These are phyloP conservation scores for Rhincodon typus DNA, from an alignment of 2,797 vertebrate genomes.

Conservation along the genomic window DNA sequence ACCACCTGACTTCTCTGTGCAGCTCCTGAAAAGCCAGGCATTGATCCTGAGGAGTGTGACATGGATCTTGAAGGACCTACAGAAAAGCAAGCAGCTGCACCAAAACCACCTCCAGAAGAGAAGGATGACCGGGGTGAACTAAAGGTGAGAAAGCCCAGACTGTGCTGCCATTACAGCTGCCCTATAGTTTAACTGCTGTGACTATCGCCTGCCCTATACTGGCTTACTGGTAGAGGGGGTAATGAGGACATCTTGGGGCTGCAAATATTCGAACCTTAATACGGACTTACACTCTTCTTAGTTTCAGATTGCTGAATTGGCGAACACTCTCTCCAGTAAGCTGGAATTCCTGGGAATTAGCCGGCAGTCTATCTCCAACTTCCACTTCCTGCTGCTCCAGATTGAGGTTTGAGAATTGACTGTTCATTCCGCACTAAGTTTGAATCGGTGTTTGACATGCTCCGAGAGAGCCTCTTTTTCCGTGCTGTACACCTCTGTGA, in stretches of 20 bases:
- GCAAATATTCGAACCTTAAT: not conserved
- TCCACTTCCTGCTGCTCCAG: slow-evolving; percentile 92
- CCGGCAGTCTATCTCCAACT: slow-evolving; percentile 94
- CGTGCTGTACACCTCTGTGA: too few species aligned
- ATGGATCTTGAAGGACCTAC: slow-evolving; percentile 2
- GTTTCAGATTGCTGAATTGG: slow-evolving; percentile 99
- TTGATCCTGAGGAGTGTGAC: not conserved
- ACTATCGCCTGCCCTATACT: not conserved
- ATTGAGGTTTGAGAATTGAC: slow-evolving; percentile 74
- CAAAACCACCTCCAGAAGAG: not conserved
- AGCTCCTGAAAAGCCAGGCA: slow-evolving; percentile 2
- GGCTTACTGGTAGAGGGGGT: not conserved
- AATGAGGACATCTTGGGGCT: not conserved
- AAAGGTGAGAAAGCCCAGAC: slow-evolving; percentile 19
- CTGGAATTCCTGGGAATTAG: slow-evolving; percentile 96
- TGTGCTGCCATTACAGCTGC: not conserved
- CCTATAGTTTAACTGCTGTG: not conserved
- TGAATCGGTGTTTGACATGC: not conserved
- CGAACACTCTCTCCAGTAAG: slow-evolving; percentile 94
- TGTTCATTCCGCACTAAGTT: not conserved
- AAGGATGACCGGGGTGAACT: slow-evolving; percentile 28
- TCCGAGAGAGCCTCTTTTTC: not conserved
- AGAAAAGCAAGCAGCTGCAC: not conserved
- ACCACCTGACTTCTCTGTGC: not conserved
- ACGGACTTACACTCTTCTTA: slow-evolving; percentile 45